Evolutionary conservation across 2,113 vertebrate genomes (phyloP), one percentile per base, ranked within the genome.

Genomic region (Tonatia bakeri): DNA sequence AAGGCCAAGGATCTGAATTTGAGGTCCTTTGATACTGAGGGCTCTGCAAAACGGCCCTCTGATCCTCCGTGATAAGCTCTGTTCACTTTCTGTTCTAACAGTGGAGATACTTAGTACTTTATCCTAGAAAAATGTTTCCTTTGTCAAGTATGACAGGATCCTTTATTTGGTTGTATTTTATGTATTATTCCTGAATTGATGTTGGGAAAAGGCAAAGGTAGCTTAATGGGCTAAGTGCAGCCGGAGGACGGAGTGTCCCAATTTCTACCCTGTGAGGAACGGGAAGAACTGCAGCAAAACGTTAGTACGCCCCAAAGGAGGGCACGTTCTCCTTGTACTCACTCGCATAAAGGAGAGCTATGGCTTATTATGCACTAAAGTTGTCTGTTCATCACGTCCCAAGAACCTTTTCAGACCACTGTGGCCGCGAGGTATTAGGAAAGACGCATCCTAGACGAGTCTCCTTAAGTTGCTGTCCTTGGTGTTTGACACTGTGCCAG

Each of bases 81-180:
- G 31, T 10, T n/a, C 38, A 61, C 5, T 92, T 84, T 89, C 81
- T 75, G 26, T 56, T 87, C n/a, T n/a, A 33, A 75, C 67, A 50
- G 22, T 36, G 47, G 26, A 93, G 45, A 24, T 64, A 56, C 28
- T 72, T 61, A 26, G 69, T 50, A 33, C 64, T 84, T 90, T 69
- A 94, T n/a, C 64, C 64, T 93, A 75, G 76, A 81, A 80, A 75
- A 88, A 88, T 54, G 22, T 87, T 83, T 88, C 43, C 36, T 77
- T 91, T 88, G 90, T 81, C 67, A 56, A 64, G 54, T 47, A 64
- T 47, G 56, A 94, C 31, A 70, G 45, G 22, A 31, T 80, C 36
- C 64, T 75, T 86, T 40, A 52, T 14, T 9, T 64, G 72, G 45
- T 13, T 75, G 22, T 70, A 70, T 76, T 89, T 91, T 93, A 84